Conservation (phyloP, 2,888 invertebrate genomes). For the Sericinus montela region DNA sequence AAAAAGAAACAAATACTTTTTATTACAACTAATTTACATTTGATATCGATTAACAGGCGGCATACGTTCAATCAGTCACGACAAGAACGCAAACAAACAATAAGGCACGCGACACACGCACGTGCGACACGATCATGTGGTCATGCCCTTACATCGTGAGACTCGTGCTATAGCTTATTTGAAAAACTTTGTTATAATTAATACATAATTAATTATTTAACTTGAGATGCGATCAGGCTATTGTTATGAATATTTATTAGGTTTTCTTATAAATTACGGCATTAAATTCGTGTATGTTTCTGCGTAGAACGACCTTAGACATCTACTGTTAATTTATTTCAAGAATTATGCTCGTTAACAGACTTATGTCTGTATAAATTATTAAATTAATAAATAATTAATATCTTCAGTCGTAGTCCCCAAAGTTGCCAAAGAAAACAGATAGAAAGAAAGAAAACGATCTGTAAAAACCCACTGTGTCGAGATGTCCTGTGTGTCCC, state of each 20-base stretch:
- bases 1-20: conserved; percentile 3
- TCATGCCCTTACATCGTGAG: conserved; percentile 56
- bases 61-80: conserved; percentile 24
- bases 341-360: too few species aligned
- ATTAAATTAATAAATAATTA: too few species aligned
- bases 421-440: too few species aligned
- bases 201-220: conserved; percentile 17
- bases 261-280: too few species aligned
- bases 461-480: too few species aligned
- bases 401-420: too few species aligned
- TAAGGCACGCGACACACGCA: conserved; percentile 55
- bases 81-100: conserved; percentile 32
- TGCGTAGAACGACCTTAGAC: too few species aligned
- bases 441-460: too few species aligned
- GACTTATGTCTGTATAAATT: too few species aligned
- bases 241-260: not conserved
- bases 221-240: conserved; percentile 17
- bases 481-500: too few species aligned
- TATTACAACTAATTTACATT: conserved; percentile 25
- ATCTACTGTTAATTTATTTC: too few species aligned
- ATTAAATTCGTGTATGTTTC: too few species aligned
- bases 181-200: conserved; percentile 12
- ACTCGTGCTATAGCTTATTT: conserved; percentile 35
- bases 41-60: conserved; percentile 32
- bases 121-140: conserved; percentile 47